Conservation (phyloP, 2,888 invertebrate genomes). For the Baronia brevicornis region DNA sequence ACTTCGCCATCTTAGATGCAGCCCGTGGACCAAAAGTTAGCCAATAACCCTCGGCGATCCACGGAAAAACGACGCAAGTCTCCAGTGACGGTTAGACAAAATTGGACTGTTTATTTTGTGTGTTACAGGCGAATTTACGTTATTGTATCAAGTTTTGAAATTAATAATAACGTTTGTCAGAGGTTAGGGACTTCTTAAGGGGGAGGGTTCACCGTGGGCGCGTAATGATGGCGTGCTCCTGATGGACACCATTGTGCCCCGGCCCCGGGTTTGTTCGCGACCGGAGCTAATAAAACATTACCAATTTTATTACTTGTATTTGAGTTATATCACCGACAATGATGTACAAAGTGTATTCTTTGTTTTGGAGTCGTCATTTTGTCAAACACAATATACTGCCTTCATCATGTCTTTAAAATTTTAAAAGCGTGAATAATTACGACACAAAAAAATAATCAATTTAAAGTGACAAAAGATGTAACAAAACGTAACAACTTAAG, state of each 20-base stretch:
- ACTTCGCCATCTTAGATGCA: slow-evolving; percentile 72
- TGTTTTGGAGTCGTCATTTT: too few species aligned
- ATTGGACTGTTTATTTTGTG: slow-evolving; percentile 37
- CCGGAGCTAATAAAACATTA: neutral
- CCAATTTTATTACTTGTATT: too few species aligned
- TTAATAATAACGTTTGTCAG: slow-evolving; percentile 58
- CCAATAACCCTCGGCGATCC: slow-evolving; percentile 52
- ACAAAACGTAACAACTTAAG: too few species aligned
- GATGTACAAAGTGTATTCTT: too few species aligned
- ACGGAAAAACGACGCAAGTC: slow-evolving; percentile 39
- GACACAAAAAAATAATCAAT: too few species aligned
- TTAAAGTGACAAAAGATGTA: too few species aligned
- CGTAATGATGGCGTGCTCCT: slow-evolving; percentile 49
- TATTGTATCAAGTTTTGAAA: slow-evolving; percentile 31
- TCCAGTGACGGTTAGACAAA: slow-evolving; percentile 32
- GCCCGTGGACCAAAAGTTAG: slow-evolving; percentile 69
- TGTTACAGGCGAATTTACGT: slow-evolving; percentile 33
- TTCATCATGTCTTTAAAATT: too few species aligned
- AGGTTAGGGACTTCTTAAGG: slow-evolving; percentile 41
- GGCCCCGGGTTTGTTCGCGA: too few species aligned
- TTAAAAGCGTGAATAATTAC: too few species aligned
- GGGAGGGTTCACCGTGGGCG: slow-evolving; percentile 35
- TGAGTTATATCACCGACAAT: too few species aligned
- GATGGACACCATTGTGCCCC: slow-evolving; percentile 29
- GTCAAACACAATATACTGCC: too few species aligned